Percentiles rank a stretch among this genome's conserved stretches.
These are phyloP conservation scores for Piliocolobus tephrosceles DNA, from an alignment of 2,113 vertebrate genomes.

Conservation along the genomic window DNA sequence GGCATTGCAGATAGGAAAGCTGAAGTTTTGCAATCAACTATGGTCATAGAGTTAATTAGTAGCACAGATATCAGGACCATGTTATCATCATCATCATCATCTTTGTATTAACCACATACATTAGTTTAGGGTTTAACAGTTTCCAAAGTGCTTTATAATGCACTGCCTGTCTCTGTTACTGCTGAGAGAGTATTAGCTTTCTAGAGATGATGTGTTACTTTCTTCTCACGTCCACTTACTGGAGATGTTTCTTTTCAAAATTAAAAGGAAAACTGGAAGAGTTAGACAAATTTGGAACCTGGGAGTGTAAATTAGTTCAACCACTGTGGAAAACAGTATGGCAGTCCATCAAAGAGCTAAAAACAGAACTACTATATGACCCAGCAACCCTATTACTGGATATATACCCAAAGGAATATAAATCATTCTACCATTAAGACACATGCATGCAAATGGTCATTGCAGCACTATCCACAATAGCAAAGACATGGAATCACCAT, in stretches of 20 bases:
- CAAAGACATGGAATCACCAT: too few species aligned
- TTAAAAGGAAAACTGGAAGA: conserved; percentile 37
- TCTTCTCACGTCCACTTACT: background rate
- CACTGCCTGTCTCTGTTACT: background rate
- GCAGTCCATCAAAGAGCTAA: too few species aligned
- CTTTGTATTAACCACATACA: background rate
- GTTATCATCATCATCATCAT: background rate
- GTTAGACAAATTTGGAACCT: background rate
- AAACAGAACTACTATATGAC: too few species aligned
- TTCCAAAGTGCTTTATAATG: background rate
- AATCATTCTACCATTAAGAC: too few species aligned
- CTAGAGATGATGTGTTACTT: background rate
- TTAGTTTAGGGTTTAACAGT: background rate
- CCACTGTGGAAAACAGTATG: too few species aligned
- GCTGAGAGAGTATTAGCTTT: background rate
- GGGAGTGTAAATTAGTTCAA: too few species aligned
- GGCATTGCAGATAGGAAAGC: background rate
- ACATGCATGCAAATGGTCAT: too few species aligned
- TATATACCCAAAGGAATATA: too few species aligned
- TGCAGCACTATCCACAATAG: too few species aligned
- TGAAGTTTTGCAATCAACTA: background rate
- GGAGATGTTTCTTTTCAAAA: conserved; percentile 34
- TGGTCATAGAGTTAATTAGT: background rate
- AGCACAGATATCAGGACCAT: background rate
- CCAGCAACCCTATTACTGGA: too few species aligned